phyloP scores from a whole-genome alignment of 2,888 invertebrate genomes.

The Gryllus longicercus region DNA sequence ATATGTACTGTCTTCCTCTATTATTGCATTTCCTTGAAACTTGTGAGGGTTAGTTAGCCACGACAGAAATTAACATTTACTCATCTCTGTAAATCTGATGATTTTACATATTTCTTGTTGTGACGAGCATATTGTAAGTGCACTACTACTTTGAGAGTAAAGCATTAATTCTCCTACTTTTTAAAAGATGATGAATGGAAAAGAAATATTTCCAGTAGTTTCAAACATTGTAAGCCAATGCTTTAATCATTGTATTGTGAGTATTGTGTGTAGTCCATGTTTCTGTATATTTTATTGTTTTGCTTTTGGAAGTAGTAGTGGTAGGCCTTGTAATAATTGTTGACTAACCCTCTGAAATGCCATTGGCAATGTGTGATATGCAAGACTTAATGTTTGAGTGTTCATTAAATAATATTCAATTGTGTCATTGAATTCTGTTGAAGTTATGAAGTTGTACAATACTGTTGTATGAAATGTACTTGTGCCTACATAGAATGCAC shows the following conservation, averaged over 20 bases:
- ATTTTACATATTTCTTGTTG: no score
- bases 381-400: background rate
- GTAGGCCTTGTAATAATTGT: background rate
- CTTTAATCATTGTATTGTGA: no score
- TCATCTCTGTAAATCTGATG: no score
- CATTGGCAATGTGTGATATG: constrained; percentile 17
- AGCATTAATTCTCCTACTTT: no score
- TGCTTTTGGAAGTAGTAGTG: background rate
- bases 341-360: background rate
- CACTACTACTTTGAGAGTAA: no score
- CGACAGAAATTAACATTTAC: no score
- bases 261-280: no score
- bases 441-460: constrained; percentile 17
- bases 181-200: no score
- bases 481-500: constrained; percentile 4
- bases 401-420: background rate
- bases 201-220: no score
- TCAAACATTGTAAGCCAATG: no score
- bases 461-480: background rate
- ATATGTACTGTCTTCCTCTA: background rate
- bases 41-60: background rate
- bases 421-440: background rate
- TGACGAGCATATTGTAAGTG: no score
- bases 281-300: no score
- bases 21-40: background rate